Conservation (phyloP, 1,140 invertebrate species). For the Triops longicaudatus region DNA sequence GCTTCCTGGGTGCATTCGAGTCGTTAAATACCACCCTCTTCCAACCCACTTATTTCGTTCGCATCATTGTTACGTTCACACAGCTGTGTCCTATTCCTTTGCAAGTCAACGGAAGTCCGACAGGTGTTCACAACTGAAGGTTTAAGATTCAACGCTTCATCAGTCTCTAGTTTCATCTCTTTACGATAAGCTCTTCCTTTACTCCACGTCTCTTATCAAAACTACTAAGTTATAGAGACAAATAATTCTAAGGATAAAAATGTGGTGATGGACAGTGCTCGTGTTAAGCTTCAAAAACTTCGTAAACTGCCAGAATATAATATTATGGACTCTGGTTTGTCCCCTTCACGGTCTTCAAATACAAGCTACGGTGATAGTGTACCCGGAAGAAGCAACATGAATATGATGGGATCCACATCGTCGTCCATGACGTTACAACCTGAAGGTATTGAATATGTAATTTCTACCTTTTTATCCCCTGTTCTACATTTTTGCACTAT, state of each 20-base stretch:
- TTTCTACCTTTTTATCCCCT: too few species aligned
- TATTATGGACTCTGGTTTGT: constrained; percentile 2
- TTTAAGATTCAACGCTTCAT: too few species aligned
- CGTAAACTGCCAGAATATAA: background rate
- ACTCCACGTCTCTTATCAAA: background rate
- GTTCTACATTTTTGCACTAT: too few species aligned
- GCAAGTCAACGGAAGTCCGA: background rate
- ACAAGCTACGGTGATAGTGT: background rate
- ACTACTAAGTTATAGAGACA: background rate
- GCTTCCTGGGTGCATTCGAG: background rate
- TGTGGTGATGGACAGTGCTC: constrained; percentile 11
- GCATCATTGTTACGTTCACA: background rate
- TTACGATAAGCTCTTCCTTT: too few species aligned
- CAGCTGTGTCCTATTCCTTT: background rate
- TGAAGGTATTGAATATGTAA: background rate
- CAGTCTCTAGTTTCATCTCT: too few species aligned
- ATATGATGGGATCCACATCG: background rate
- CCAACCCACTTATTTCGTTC: background rate
- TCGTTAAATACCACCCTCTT: background rate
- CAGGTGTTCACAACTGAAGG: background rate
- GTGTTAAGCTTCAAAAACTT: background rate
- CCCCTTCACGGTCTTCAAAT: background rate
- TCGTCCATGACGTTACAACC: constrained; percentile 1
- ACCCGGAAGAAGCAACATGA: background rate
- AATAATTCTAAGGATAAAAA: background rate